A percentile compares a stretch with the other conserved stretches of the same genome.
phyloP scores from a whole-genome alignment of 1,140 invertebrate species.

The Reticulitermes speratus region DNA sequence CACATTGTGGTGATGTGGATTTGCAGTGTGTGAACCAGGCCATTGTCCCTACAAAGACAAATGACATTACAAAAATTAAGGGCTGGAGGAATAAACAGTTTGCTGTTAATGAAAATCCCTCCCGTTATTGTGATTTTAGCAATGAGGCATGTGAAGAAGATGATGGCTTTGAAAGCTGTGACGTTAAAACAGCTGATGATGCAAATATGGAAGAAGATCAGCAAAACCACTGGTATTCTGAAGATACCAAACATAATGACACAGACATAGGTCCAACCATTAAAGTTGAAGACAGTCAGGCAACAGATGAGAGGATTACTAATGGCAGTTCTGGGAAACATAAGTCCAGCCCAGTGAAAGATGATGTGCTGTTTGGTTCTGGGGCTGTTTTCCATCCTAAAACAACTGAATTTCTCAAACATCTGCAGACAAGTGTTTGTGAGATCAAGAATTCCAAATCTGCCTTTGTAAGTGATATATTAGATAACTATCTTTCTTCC shows the following conservation, averaged over 20 bases:
- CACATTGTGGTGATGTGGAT: background rate
- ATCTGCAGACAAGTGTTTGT: background rate
- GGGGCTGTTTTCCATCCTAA: background rate
- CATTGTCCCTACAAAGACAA: conserved; percentile 38
- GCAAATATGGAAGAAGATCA: conserved; percentile 22
- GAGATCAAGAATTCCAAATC: conserved; percentile 37
- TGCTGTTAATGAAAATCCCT: conserved; percentile 29
- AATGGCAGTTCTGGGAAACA: background rate
- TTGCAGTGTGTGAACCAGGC: background rate
- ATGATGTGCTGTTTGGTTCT: background rate
- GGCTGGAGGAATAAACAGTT: conserved; percentile 38
- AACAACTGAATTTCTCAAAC: background rate
- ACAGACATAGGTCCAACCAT: background rate
- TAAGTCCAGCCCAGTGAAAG: background rate
- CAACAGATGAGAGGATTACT: background rate
- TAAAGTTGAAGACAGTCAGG: background rate
- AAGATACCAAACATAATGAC: conserved; percentile 6
- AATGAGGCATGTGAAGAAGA: conserved; percentile 20
- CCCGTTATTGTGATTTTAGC: background rate
- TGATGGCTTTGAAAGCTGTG: conserved; percentile 31
- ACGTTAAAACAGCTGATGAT: conserved; percentile 23
- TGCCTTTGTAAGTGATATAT: conserved; percentile 41
- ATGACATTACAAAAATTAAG: conserved; percentile 38
- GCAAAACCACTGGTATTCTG: conserved; percentile 1
- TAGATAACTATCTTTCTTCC: conserved; percentile 42